Conservation (phyloP, 2,888 invertebrate genomes). For the Agelastica alni region DNA sequence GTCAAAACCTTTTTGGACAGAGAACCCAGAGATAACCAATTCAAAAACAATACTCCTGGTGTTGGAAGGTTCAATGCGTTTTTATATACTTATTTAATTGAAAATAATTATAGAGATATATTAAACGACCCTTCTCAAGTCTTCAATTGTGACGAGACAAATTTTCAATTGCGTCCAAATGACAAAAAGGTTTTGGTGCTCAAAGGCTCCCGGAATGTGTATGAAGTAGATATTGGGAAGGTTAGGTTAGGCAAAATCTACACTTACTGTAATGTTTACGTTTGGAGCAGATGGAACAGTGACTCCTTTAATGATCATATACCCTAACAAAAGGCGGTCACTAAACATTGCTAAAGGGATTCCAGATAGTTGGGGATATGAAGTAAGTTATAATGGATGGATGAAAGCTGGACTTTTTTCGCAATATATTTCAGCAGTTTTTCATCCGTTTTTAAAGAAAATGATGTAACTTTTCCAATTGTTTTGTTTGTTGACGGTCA, state of each 20-base stretch:
- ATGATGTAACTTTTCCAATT: too few relatives aligned
- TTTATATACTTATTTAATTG: too few relatives aligned
- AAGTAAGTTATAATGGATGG: constrained; percentile 3
- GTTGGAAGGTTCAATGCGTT: background rate
- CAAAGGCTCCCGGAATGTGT: too few relatives aligned
- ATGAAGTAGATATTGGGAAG: constrained; percentile 49
- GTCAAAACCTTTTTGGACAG: background rate
- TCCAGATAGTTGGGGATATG: constrained; percentile 26
- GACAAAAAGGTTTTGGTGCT: too few relatives aligned
- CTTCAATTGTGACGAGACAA: constrained; percentile 42
- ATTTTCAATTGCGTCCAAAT: constrained; percentile 24
- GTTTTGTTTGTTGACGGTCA: background rate
- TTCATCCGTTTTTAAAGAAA: too few relatives aligned
- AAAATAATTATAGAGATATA: background rate
- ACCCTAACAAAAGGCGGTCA: constrained; percentile 42
- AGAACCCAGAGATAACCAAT: background rate
- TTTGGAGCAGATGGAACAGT: constrained; percentile 46
- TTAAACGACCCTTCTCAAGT: constrained; percentile 26
- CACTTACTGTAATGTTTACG: constrained; percentile 51
- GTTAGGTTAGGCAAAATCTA: constrained; percentile 44
- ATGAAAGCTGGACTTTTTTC: constrained; percentile 8
- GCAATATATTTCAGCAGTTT: constrained; percentile 4
- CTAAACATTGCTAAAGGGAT: constrained; percentile 40
- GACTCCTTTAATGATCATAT: constrained; percentile 49
- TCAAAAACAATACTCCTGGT: background rate